phyloP scores from a whole-genome alignment of 2,113 vertebrate species.

The Pholis gunnellus region DNA sequence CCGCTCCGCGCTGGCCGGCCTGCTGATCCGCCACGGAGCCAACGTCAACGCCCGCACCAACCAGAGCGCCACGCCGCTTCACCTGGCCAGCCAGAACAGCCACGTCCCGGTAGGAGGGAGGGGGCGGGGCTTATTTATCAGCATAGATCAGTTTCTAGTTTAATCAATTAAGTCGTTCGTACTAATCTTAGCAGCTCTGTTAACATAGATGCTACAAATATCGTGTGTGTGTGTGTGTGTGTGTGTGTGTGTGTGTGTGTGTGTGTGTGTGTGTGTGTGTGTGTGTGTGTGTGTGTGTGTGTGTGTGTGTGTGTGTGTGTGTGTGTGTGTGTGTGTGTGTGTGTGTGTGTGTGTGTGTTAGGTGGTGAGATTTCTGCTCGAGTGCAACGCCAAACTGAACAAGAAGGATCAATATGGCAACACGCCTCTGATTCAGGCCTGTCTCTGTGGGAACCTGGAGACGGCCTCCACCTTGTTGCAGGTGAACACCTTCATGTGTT shows the following conservation, averaged over 20 bases:
- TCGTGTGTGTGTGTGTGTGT: no score
- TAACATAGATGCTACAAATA: no score
- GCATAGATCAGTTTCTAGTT: background rate
- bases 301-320: no score
- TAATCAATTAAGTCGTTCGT: no score
- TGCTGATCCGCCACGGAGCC: conserved; percentile 89
- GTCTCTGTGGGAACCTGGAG: conserved; percentile 87
- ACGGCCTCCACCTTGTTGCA: conserved; percentile 84
- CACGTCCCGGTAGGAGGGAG: conserved; percentile 86
- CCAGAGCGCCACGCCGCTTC: conserved; percentile 88
- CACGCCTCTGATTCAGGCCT: conserved; percentile 92
- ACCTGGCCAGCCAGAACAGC: conserved; percentile 92
- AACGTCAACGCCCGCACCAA: conserved; percentile 81
- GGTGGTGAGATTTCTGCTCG: conserved; percentile 90
- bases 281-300: no score
- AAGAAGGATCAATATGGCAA: conserved; percentile 94
- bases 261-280: no score
- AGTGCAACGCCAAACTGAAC: conserved; percentile 90
- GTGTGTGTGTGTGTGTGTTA: conserved; percentile 54
- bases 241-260: no score
- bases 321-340: no score
- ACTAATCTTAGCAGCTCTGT: no score
- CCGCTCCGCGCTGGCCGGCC: conserved; percentile 78
- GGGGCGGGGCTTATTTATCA: background rate
- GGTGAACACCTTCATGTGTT: conserved; percentile 74